Evolutionary conservation across 2,888 invertebrate genomes (phyloP).

Genomic region (Sarcophaga carnaria): DNA sequence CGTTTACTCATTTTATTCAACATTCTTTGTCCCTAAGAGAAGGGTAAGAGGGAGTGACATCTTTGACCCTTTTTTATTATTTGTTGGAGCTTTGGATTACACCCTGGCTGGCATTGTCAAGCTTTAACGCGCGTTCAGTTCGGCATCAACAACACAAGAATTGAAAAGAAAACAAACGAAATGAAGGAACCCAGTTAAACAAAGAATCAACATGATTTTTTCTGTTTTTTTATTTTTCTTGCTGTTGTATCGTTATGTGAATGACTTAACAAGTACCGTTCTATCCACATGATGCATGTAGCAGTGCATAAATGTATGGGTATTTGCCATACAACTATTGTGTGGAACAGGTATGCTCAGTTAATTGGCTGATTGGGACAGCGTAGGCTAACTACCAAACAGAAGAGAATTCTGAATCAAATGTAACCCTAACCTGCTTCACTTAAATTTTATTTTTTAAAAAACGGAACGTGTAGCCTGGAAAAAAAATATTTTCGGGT

Average conservation of each 20-base stretch:
- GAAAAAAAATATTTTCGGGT: not conserved
- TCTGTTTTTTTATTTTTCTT: not conserved
- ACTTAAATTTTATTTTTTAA: no score
- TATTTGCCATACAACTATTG: no score
- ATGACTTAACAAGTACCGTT: constrained; percentile 62
- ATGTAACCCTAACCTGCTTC: no score
- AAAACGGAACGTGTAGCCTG: no score
- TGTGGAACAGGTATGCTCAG: not conserved
- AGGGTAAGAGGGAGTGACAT: no score
- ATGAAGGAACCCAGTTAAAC: not conserved
- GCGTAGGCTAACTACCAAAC: no score
- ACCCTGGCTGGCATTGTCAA: constrained; percentile 22
- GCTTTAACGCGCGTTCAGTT: constrained; percentile 54
- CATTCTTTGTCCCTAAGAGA: no score
- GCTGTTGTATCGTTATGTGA: constrained; percentile 15
- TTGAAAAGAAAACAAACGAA: not conserved
- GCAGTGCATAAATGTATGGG: no score
- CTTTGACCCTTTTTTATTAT: no score
- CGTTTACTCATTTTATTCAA: no score
- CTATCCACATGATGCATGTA: constrained; percentile 39
- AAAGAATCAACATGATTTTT: constrained; percentile 28
- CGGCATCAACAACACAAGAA: not conserved
- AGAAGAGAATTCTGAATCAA: rapidly evolving
- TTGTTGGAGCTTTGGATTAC: no score
- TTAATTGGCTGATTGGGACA: no score